phyloP scores from a whole-genome alignment of 2,888 invertebrate species.

The Acanthoscelides obtectus region DNA sequence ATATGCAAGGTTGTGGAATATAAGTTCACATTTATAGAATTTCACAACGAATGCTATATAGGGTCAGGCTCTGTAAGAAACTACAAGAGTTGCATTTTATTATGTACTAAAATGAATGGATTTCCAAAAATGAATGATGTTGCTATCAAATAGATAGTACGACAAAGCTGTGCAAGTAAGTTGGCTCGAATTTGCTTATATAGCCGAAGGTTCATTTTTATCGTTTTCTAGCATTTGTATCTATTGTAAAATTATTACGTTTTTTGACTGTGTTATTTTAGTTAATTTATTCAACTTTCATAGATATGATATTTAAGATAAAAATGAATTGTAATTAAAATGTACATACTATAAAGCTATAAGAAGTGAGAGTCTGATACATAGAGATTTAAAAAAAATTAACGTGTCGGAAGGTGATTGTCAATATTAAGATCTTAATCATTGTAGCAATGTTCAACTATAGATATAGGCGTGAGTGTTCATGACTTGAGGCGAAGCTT shows the following conservation, averaged over 20 bases:
- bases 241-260: constrained; percentile 18
- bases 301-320: background rate
- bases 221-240: constrained; percentile 13
- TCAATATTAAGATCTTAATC: constrained; percentile 38
- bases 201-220: constrained; percentile 5
- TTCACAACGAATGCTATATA: too few relatives aligned
- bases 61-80: too few relatives aligned
- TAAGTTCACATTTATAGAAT: too few relatives aligned
- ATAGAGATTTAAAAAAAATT: background rate
- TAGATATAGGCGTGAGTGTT: constrained; percentile 14
- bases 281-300: constrained; percentile 25
- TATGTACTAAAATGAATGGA: too few relatives aligned
- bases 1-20: too few relatives aligned
- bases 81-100: too few relatives aligned
- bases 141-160: background rate
- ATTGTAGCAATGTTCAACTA: constrained; percentile 35
- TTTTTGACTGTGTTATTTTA: constrained; percentile 37
- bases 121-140: background rate
- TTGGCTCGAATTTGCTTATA: background rate
- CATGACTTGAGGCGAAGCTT: background rate
- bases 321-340: constrained; percentile 4
- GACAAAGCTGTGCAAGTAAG: background rate
- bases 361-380: constrained; percentile 1
- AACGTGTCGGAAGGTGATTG: constrained; percentile 22
- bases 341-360: constrained; percentile 1